Conservation (phyloP, 2,888 invertebrate species). For the Baccha elongata region DNA sequence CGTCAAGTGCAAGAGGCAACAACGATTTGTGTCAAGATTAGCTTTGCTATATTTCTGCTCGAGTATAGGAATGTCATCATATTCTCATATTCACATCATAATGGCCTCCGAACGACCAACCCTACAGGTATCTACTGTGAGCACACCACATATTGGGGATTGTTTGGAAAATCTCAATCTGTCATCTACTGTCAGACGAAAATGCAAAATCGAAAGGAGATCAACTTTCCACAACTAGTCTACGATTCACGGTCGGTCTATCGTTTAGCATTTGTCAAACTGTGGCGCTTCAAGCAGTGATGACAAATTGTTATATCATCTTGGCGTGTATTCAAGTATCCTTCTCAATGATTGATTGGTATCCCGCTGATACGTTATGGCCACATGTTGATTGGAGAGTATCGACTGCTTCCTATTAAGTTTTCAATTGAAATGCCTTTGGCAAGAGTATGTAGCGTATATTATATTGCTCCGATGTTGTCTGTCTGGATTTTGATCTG, state of each 20-base stretch:
- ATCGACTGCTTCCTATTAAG: slow-evolving; percentile 9
- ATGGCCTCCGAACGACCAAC: slow-evolving; percentile 23
- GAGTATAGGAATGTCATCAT: slow-evolving; percentile 35
- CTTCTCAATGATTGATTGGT: slow-evolving; percentile 69
- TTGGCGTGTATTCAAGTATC: slow-evolving; percentile 68
- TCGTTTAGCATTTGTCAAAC: slow-evolving; percentile 65
- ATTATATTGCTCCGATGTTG: background rate
- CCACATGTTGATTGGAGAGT: slow-evolving; percentile 69
- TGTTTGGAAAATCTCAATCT: slow-evolving; percentile 55
- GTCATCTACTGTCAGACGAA: slow-evolving; percentile 47
- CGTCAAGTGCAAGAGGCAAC: slow-evolving; percentile 63
- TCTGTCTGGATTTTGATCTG: slow-evolving; percentile 31
- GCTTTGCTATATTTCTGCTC: slow-evolving; percentile 25
- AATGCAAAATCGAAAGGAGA: slow-evolving; percentile 23
- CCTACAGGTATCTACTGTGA: slow-evolving; percentile 26
- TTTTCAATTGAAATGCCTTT: slow-evolving; percentile 39
- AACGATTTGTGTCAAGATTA: slow-evolving; percentile 67
- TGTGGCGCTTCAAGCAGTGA: slow-evolving; percentile 62
- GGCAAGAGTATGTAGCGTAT: background rate
- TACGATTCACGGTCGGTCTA: slow-evolving; percentile 26
- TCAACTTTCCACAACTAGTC: slow-evolving; percentile 26
- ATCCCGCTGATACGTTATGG: slow-evolving; percentile 51
- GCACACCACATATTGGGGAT: slow-evolving; percentile 34
- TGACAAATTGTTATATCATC: slow-evolving; percentile 72
- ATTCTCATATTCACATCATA: slow-evolving; percentile 43